A percentile compares a stretch with the other conserved stretches of the same genome.
These are phyloP conservation scores for Ochropleura plecta DNA, from an alignment of 2,888 invertebrate species.

Conservation along the genomic window DNA sequence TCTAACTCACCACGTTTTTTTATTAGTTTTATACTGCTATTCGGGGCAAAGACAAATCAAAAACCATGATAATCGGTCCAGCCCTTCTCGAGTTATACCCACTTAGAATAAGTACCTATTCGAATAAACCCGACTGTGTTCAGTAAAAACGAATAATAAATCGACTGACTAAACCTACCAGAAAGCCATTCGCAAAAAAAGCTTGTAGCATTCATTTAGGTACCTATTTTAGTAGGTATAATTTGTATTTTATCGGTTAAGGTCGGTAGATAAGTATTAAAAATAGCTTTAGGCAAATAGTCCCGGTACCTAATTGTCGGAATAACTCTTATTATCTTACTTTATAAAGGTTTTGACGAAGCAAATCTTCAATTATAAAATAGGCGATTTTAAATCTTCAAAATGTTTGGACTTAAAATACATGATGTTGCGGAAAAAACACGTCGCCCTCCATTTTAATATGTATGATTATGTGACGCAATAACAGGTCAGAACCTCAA, in stretches of 20 bases:
- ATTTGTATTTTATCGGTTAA: too few species aligned
- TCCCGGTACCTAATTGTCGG: not conserved
- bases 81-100: too few species aligned
- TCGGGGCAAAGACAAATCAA: too few species aligned
- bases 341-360: not conserved
- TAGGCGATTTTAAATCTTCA: slow-evolving; percentile 22
- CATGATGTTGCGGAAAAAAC: slow-evolving; percentile 77
- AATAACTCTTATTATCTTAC: not conserved
- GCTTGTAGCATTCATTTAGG: not conserved
- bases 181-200: too few species aligned
- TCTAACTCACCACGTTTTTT: too few species aligned
- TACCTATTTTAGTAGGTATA: not conserved
- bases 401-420: slow-evolving; percentile 60
- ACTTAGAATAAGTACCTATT: too few species aligned
- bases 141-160: not conserved
- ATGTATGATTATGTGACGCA: slow-evolving; percentile 84
- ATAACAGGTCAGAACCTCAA: slow-evolving; percentile 84
- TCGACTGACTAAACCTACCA: not conserved
- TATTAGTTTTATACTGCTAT: too few species aligned
- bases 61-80: too few species aligned
- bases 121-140: too few species aligned
- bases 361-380: slow-evolving; percentile 17
- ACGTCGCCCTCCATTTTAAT: slow-evolving; percentile 81
- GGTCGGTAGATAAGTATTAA: not conserved
- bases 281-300: not conserved